phyloP scores from a whole-genome alignment of 2,113 vertebrate genomes.

The Calypte anna region DNA sequence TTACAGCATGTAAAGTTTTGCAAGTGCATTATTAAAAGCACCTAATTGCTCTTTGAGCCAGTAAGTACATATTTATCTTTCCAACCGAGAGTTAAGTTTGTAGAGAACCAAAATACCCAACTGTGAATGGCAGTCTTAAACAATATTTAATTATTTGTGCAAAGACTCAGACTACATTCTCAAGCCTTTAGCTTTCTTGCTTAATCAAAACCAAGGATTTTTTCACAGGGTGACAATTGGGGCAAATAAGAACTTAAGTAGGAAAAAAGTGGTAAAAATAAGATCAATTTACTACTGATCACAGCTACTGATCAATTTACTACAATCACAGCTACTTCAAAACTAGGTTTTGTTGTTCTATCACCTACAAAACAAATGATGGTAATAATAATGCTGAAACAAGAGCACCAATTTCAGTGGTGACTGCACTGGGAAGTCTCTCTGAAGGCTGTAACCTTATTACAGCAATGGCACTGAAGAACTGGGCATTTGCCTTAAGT shows the following conservation, averaged over 20 bases:
- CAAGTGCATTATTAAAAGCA: neutral
- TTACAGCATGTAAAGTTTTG: conserved; percentile 5
- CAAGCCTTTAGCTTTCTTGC: neutral
- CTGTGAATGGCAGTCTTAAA: neutral
- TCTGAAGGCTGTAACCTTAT: conserved; percentile 42
- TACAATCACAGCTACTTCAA: neutral
- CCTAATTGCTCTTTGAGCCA: conserved; percentile 11
- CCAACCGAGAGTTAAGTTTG: neutral
- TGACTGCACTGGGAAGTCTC: neutral
- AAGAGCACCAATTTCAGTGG: neutral
- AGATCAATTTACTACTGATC: neutral
- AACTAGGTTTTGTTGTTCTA: neutral
- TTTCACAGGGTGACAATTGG: neutral
- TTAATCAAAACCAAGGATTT: neutral
- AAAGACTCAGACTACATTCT: neutral
- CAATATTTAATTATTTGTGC: neutral
- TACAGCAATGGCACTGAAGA: conserved; percentile 5
- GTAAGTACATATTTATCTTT: neutral
- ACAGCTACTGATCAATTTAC: no score
- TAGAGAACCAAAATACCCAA: neutral
- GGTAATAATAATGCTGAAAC: neutral
- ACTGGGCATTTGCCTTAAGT: neutral
- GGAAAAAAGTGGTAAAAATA: neutral
- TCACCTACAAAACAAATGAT: neutral
- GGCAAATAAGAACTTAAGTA: neutral